Evolutionary conservation across 2,888 invertebrate species (phyloP).

Genomic region (Volucella bombylans): DNA sequence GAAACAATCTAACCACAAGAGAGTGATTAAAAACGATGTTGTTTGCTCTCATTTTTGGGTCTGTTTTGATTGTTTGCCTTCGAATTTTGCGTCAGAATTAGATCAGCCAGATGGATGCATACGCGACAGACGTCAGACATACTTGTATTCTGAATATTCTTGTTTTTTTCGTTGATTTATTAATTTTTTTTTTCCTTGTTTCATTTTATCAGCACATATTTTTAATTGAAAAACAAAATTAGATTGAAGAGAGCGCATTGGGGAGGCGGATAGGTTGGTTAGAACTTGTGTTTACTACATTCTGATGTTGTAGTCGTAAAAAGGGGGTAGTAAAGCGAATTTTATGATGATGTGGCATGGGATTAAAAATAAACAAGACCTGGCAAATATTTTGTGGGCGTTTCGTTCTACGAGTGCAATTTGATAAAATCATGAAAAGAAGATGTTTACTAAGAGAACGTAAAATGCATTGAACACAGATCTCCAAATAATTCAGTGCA

Average conservation of each 20-base stretch:
- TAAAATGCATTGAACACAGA: too few relatives aligned
- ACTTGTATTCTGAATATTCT: not conserved
- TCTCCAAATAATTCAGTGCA: too few relatives aligned
- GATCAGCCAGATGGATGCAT: constrained; percentile 39
- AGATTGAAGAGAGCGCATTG: not conserved
- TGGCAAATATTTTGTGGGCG: not conserved
- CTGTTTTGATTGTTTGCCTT: constrained; percentile 7
- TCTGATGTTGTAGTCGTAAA: constrained; percentile 1
- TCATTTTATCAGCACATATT: not conserved
- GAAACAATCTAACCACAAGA: constrained; percentile 1
- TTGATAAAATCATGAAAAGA: not conserved
- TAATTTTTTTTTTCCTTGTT: not conserved
- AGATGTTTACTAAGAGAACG: not conserved
- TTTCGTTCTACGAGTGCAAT: not conserved
- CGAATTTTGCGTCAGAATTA: constrained; percentile 34
- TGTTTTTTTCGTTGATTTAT: not conserved
- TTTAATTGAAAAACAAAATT: constrained; percentile 8
- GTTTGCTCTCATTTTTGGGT: constrained; percentile 1
- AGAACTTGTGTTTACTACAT: constrained; percentile 6
- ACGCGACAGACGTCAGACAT: constrained; percentile 41
- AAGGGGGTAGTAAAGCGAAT: constrained; percentile 7
- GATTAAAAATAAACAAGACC: constrained; percentile 13
- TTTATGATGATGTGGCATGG: not conserved
- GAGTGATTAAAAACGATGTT: constrained; percentile 14
- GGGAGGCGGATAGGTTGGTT: not conserved